phyloP scores from a whole-genome alignment of 2,888 invertebrate genomes.

The Oscheius sp. region DNA sequence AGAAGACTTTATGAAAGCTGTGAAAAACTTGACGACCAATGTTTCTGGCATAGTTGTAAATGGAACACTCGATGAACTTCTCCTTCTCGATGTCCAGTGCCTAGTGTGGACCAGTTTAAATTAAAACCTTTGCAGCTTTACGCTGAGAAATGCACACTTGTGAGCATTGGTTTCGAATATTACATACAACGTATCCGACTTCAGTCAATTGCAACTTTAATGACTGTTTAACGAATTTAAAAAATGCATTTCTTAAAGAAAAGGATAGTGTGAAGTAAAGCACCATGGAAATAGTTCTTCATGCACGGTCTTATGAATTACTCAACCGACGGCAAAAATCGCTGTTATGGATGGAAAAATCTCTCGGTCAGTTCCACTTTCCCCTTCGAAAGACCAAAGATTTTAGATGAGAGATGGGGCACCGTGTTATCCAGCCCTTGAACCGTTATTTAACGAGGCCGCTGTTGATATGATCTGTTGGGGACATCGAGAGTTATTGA shows the following conservation, averaged over 20 bases:
- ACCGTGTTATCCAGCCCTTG: slow-evolving; percentile 77
- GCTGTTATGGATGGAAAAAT: slow-evolving; percentile 41
- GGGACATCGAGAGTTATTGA: slow-evolving; percentile 98
- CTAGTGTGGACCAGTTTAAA: not conserved
- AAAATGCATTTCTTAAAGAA: not conserved
- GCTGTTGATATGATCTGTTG: slow-evolving; percentile 92
- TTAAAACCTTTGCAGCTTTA: slow-evolving; percentile 76
- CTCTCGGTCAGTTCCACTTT: slow-evolving; percentile 4
- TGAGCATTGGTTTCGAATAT: slow-evolving; percentile 90
- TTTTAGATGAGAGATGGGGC: slow-evolving; percentile 41
- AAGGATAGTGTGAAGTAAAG: slow-evolving; percentile 43
- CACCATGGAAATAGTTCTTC: slow-evolving; percentile 88
- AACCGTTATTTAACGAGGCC: slow-evolving; percentile 85
- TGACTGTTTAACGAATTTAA: slow-evolving; percentile 68
- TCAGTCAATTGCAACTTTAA: slow-evolving; percentile 76
- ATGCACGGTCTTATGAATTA: slow-evolving; percentile 93
- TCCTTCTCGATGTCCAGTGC: slow-evolving; percentile 75
- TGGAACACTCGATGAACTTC: slow-evolving; percentile 87
- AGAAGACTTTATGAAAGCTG: slow-evolving; percentile 74
- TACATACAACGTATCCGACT: slow-evolving; percentile 88
- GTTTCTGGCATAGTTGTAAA: slow-evolving; percentile 84
- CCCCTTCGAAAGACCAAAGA: not conserved
- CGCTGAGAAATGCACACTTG: slow-evolving; percentile 88
- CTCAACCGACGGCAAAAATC: slow-evolving; percentile 78
- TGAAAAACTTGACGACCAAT: slow-evolving; percentile 75